Conservation (phyloP, 1,140 invertebrate species). For the Popillia japonica region DNA sequence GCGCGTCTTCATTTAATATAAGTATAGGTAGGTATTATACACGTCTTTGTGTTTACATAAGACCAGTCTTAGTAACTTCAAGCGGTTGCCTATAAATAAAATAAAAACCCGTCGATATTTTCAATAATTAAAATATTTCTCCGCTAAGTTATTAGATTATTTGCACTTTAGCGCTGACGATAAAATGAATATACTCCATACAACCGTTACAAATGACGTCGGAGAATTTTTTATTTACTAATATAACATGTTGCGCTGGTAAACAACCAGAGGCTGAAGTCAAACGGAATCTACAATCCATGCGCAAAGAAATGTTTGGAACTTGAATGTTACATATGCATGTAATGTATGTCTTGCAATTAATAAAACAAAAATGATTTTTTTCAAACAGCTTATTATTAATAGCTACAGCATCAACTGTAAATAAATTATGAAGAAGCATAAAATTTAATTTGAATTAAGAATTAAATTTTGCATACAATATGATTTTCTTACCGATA, state of each 20-base stretch:
- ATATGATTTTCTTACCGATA: background rate
- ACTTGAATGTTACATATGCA: background rate
- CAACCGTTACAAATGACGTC: conserved; percentile 21
- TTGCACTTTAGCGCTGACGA: background rate
- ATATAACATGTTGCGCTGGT: background rate
- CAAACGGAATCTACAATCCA: background rate
- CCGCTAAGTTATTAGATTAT: background rate
- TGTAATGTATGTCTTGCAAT: background rate
- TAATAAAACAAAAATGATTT: background rate
- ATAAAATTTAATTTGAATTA: too few relatives aligned
- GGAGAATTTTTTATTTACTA: conserved; percentile 13
- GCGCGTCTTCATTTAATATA: conserved; percentile 29
- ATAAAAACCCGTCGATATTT: conserved; percentile 2
- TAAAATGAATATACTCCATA: background rate
- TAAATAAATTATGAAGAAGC: too few relatives aligned
- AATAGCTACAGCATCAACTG: too few relatives aligned
- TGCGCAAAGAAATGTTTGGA: background rate
- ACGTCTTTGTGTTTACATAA: conserved; percentile 24
- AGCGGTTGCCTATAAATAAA: conserved; percentile 10
- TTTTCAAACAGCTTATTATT: too few relatives aligned
- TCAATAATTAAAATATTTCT: conserved; percentile 29
- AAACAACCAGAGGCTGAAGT: background rate
- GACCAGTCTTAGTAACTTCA: background rate
- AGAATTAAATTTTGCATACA: too few relatives aligned
- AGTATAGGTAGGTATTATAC: conserved; percentile 2